Evolutionary conservation across 2,888 invertebrate genomes (phyloP).

Genomic region (Lasiommata megera): DNA sequence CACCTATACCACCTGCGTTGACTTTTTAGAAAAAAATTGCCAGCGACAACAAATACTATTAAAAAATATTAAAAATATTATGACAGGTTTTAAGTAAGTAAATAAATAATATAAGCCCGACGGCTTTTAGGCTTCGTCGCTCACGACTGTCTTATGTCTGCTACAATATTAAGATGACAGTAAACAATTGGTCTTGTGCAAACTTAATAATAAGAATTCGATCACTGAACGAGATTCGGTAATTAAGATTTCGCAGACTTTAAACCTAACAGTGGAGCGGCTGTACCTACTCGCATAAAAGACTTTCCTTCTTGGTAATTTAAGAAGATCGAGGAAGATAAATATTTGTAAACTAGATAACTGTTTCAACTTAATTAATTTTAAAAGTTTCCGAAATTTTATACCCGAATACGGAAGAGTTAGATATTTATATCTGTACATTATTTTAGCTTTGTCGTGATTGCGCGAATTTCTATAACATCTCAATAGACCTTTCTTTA

Average conservation of each 20-base stretch:
- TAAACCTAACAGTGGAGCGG: slow-evolving; percentile 7
- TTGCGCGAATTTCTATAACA: too few relatives aligned
- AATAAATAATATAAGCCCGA: too few relatives aligned
- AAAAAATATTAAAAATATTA: too few relatives aligned
- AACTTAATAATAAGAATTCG: slow-evolving; percentile 13
- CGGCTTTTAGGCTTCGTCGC: too few relatives aligned
- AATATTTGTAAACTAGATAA: background rate
- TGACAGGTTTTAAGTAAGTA: too few relatives aligned
- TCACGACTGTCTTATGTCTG: slow-evolving; percentile 1
- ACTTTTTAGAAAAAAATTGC: too few relatives aligned
- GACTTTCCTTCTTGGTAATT: slow-evolving; percentile 5
- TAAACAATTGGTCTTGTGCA: slow-evolving; percentile 13
- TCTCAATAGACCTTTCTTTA: too few relatives aligned
- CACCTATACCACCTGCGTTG: too few relatives aligned
- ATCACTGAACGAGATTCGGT: slow-evolving; percentile 2
- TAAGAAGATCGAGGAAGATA: background rate
- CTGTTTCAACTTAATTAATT: slow-evolving; percentile 3
- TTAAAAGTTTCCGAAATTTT: background rate
- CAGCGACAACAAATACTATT: too few relatives aligned
- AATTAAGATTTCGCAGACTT: slow-evolving; percentile 19
- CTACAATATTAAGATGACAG: background rate
- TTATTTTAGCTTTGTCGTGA: too few relatives aligned
- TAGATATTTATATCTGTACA: too few relatives aligned
- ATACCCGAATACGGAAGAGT: too few relatives aligned
- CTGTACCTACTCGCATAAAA: background rate